Conservation (phyloP, 2,797 vertebrate genomes). For the Pipistrellus kuhlii region DNA sequence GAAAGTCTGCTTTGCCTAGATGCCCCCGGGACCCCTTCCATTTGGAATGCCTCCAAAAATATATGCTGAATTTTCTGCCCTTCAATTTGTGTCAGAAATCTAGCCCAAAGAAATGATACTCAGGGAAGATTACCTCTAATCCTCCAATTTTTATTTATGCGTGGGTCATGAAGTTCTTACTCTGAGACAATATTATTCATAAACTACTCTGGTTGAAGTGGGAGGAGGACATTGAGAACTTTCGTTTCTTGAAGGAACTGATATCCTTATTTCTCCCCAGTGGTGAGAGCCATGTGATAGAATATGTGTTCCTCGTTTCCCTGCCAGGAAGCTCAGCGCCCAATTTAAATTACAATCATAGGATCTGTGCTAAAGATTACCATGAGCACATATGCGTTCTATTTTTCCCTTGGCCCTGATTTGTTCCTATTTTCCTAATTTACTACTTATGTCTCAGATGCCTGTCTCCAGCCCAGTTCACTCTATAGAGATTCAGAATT, state of each 20-base stretch:
- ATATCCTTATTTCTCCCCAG: not conserved
- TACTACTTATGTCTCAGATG: not conserved
- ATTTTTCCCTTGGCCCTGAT: not conserved
- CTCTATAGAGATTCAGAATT: not conserved
- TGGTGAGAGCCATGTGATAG: not conserved
- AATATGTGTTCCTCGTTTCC: not conserved
- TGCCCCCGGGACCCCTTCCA: not conserved
- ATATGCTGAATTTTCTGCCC: not conserved
- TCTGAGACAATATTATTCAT: not conserved
- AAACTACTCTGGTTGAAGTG: not conserved
- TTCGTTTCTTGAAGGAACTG: not conserved
- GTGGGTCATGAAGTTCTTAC: not conserved
- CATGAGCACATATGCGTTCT: not conserved
- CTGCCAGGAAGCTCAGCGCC: not conserved
- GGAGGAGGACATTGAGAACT: not conserved
- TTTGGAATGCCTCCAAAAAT: not conserved
- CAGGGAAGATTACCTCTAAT: not conserved
- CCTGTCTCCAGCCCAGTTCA: not conserved
- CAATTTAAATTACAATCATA: not conserved
- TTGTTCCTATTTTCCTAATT: slow-evolving; percentile 29
- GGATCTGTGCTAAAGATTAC: not conserved
- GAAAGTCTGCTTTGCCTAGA: not conserved
- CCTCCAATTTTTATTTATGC: not conserved
- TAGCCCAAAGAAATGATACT: not conserved
- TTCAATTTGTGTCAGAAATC: slow-evolving; percentile 4